Evolutionary conservation across 2,797 vertebrate species (phyloP).

Genomic region (Hippocampus kuda): DNA sequence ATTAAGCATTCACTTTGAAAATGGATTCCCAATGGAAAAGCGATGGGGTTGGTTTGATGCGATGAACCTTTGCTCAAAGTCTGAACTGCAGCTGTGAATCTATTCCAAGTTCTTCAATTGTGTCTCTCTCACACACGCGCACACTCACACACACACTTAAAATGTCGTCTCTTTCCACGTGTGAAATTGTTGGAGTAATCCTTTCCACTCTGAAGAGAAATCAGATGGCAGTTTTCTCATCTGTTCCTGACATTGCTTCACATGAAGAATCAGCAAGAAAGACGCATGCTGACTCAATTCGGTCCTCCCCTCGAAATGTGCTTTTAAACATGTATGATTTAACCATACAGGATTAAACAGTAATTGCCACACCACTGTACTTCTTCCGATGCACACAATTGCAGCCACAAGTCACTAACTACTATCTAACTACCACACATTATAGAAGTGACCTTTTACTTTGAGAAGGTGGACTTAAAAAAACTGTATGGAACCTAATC

Average conservation of each 20-base stretch:
- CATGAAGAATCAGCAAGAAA: constrained; percentile 24
- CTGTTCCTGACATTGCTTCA: constrained; percentile 12
- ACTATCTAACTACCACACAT: constrained; percentile 14
- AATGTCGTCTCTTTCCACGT: background rate
- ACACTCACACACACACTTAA: background rate
- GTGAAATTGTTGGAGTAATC: background rate
- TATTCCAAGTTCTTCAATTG: background rate
- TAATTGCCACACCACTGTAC: constrained; percentile 18
- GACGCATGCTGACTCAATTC: constrained; percentile 51
- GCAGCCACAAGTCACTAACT: constrained; percentile 12
- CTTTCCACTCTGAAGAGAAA: constrained; percentile 8
- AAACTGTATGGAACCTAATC: background rate
- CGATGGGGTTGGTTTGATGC: background rate
- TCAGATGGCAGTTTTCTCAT: constrained; percentile 21
- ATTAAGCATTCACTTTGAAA: background rate
- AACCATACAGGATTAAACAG: constrained; percentile 24
- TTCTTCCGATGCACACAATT: constrained; percentile 18
- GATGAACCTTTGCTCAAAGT: background rate
- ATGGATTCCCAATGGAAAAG: background rate
- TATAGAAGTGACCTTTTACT: background rate
- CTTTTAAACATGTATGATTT: constrained; percentile 16
- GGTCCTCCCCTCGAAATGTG: constrained; percentile 15
- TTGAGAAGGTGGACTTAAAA: background rate
- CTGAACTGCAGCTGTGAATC: background rate
- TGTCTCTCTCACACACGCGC: background rate